Base-by-base conservation (phyloP, 2,888 invertebrate genomes). In the Pinctada fucata region DNA sequence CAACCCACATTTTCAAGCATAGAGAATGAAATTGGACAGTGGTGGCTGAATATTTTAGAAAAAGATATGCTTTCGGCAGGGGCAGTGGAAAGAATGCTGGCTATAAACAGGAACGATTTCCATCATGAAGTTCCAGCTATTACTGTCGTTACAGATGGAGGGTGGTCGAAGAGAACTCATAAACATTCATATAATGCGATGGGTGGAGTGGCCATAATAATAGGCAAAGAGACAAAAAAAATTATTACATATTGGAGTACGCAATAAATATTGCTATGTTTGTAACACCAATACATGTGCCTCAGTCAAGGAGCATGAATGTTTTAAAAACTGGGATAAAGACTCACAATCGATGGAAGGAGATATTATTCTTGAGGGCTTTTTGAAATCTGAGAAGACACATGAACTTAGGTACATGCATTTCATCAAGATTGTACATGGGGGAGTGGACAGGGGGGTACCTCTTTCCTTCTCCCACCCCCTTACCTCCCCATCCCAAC, bases 131-230 rank as follows among this genome's bases (percentile, higher is more conserved):
- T 82, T 48, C 82, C 85, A 13, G 78, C 77, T 3, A 79, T 83
- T 2, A 81, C 84, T 8, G 83, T 85, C 0, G 75, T 84, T 3
- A 52, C 64, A 64, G 84, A 85, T 79, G 84, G 82, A 31, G 84
- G 84, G 3, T 85, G 83, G 85, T 72, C 73, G 2, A 84, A 85
- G 58, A 31, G 81, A 8, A 73, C 78, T 0, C 83, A 84, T 49
- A 84, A 82, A 76, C 86, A 85, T 51, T 65, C 79, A 0, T 83
- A 83, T 65, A 82, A 84, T 78, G 83, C 82, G 5, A 10, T 76
- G 8, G 83, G 82, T 45, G 84, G 82, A 10, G 83, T 84, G n/a
- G 82, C 70, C 1, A 75, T 83, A 4, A 81, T 85, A n/a, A 78
- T 81, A 8, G 83, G 84, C 1, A 31, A 68, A 58, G 65, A 79